These are phyloP conservation scores for Pitangus sulphuratus DNA, from an alignment of 2,797 vertebrate species.

Conservation along the genomic window DNA sequence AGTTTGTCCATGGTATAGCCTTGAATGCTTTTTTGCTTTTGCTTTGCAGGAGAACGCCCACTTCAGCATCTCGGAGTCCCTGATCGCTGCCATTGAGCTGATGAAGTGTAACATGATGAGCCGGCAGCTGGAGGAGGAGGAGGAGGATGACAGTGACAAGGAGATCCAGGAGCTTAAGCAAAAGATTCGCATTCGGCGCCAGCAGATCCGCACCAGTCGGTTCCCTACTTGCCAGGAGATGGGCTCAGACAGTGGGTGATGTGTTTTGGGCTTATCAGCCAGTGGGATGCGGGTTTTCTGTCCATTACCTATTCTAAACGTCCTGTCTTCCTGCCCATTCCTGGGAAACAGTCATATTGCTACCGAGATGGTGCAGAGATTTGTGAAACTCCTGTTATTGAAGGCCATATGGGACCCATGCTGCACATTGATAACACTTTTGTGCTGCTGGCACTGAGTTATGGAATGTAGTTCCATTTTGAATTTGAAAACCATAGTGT, in stretches of 20 bases:
- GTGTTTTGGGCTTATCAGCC: background rate
- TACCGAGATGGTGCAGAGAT: background rate
- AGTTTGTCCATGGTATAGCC: background rate
- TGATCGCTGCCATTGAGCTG: constrained; percentile 97
- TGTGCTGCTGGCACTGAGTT: background rate
- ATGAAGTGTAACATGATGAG: constrained; percentile 96
- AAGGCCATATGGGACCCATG: background rate
- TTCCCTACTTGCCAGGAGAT: constrained; percentile 70
- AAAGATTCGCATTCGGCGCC: constrained; percentile 92
- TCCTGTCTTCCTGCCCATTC: background rate
- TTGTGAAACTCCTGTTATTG: background rate
- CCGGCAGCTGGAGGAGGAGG: constrained; percentile 79
- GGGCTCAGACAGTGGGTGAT: constrained; percentile 77
- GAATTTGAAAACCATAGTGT: background rate
- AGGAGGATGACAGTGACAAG: constrained; percentile 86
- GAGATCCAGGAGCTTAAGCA: constrained; percentile 98
- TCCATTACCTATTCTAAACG: background rate
- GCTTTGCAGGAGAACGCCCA: constrained; percentile 92
- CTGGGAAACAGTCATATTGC: background rate
- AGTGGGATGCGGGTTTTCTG: background rate
- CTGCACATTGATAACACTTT: background rate
- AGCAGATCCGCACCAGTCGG: constrained; percentile 89
- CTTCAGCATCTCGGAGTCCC: constrained; percentile 97
- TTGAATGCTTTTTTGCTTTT: background rate
- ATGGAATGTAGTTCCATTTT: background rate